A percentile compares a stretch with the other conserved stretches of the same genome.
phyloP scores from a whole-genome alignment of 2,113 vertebrate species.

The Myanophis thanlyinensis region DNA sequence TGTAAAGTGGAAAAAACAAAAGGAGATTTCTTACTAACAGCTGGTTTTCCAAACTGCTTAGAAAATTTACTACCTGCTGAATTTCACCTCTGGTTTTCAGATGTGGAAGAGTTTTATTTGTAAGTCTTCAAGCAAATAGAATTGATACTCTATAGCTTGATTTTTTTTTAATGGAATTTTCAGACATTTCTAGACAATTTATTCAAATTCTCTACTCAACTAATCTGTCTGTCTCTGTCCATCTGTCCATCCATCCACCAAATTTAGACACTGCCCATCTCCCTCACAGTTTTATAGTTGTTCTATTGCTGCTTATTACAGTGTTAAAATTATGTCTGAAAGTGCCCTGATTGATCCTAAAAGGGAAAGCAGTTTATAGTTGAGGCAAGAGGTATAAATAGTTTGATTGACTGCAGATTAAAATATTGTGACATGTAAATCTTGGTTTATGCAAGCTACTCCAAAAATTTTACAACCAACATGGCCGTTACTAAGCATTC shows the following conservation, averaged over 20 bases:
- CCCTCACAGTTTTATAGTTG: conserved; percentile 21
- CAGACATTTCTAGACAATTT: background rate
- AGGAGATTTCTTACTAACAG: too few relatives aligned
- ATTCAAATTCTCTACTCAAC: conserved; percentile 8
- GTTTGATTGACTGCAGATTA: conserved; percentile 8
- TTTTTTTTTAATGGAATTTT: conserved; percentile 21
- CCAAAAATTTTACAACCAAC: background rate
- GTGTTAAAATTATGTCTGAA: conserved; percentile 41
- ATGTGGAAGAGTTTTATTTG: background rate
- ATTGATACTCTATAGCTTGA: background rate
- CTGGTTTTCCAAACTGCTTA: too few relatives aligned
- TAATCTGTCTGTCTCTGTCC: background rate
- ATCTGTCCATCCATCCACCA: background rate
- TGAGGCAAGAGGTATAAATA: conserved; percentile 35
- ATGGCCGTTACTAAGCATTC: background rate
- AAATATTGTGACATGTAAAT: background rate
- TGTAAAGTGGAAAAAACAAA: too few relatives aligned
- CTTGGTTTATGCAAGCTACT: background rate
- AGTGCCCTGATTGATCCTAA: conserved; percentile 45
- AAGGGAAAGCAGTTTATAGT: conserved; percentile 39
- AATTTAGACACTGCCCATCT: background rate
- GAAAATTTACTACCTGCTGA: too few relatives aligned
- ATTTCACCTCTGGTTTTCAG: too few relatives aligned
- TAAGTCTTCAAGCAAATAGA: background rate
- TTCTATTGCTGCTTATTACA: conserved; percentile 34